Conservation (phyloP, 2,888 invertebrate genomes). For the Epirrhoe tristata region DNA sequence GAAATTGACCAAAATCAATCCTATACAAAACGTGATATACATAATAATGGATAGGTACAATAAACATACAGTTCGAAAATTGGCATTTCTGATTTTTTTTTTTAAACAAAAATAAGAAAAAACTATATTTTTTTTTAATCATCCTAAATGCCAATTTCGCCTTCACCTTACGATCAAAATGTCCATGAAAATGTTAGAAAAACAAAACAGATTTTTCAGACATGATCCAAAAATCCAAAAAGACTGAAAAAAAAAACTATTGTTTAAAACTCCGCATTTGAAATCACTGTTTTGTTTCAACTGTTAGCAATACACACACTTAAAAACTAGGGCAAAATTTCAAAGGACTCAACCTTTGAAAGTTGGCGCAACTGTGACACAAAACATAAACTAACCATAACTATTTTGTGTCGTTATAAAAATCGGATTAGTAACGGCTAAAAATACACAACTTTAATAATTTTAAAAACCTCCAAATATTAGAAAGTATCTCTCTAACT, state of each 20-base stretch:
- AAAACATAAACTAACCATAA: constrained; percentile 33
- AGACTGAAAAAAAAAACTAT: not conserved
- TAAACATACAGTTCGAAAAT: constrained; percentile 66
- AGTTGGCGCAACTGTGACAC: constrained; percentile 33
- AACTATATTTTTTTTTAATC: not conserved
- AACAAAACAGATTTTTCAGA: constrained; percentile 39
- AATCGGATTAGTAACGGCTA: constrained; percentile 23
- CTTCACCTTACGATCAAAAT: constrained; percentile 68
- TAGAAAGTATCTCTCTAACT: no score
- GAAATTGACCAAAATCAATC: constrained; percentile 33
- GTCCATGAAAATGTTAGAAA: constrained; percentile 53
- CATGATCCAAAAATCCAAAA: not conserved
- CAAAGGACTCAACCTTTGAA: constrained; percentile 41
- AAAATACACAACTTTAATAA: constrained; percentile 27
- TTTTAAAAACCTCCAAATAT: not conserved
- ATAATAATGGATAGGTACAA: constrained; percentile 52
- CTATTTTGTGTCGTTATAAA: constrained; percentile 37
- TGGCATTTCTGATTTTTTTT: constrained; percentile 48
- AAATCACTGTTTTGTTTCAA: constrained; percentile 51
- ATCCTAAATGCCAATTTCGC: constrained; percentile 57
- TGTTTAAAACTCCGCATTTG: not conserved
- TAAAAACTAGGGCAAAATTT: constrained; percentile 51
- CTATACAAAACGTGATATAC: constrained; percentile 59
- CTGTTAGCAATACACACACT: constrained; percentile 74
- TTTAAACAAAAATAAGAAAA: not conserved